A percentile compares a stretch with the other conserved stretches of the same genome.
These are phyloP conservation scores for Gymnoscelis rufifasciata DNA, from an alignment of 2,888 invertebrate genomes.

Conservation along the genomic window DNA sequence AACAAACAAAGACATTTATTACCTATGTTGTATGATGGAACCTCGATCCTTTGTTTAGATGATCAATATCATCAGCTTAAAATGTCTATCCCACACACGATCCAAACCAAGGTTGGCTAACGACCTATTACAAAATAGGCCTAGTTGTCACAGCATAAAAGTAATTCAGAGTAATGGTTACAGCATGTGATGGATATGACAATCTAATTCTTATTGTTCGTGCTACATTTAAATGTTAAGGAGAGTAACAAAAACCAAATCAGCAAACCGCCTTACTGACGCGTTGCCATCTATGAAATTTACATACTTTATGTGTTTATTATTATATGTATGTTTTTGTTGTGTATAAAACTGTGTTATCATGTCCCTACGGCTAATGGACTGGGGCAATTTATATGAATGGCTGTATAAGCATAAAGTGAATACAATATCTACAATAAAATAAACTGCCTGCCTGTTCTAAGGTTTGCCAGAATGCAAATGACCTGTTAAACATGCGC, in stretches of 20 bases:
- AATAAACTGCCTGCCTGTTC: too few relatives aligned
- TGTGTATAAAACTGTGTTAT: conserved; percentile 6
- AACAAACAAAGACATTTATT: conserved; percentile 18
- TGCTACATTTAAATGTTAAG: background rate
- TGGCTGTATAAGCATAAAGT: too few relatives aligned
- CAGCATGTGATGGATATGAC: conserved; percentile 3
- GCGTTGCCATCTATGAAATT: background rate
- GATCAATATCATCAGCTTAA: conserved; percentile 22
- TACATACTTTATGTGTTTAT: background rate
- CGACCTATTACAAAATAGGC: conserved; percentile 19
- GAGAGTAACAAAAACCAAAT: background rate
- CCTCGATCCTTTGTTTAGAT: conserved; percentile 23
- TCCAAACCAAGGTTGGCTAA: conserved; percentile 20
- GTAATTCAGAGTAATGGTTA: conserved; percentile 1
- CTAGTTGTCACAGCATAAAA: conserved; percentile 3
- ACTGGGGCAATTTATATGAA: background rate
- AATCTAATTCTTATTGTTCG: background rate
- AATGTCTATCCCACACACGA: conserved; percentile 27
- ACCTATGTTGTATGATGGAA: conserved; percentile 10
- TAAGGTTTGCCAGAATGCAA: too few relatives aligned
- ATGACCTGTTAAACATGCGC: too few relatives aligned
- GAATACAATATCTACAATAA: too few relatives aligned
- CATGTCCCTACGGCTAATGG: background rate
- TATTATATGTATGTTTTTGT: background rate
- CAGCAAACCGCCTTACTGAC: background rate